Conservation (phyloP, 2,113 vertebrate species). For the Entomyzon cyanotis region DNA sequence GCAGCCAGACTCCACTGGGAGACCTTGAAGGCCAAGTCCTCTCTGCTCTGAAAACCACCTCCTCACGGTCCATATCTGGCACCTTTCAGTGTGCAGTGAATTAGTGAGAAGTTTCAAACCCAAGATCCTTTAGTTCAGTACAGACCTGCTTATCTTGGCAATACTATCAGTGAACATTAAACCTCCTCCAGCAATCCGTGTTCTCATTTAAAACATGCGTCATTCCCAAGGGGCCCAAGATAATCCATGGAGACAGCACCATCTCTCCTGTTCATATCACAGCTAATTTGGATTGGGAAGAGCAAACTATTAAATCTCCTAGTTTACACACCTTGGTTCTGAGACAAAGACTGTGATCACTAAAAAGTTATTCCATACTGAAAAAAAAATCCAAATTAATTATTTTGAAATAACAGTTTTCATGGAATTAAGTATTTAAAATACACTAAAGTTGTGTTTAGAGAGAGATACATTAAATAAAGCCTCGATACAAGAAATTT, state of each 20-base stretch:
- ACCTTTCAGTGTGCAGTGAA: background rate
- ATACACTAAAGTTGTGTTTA: background rate
- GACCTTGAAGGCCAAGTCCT: background rate
- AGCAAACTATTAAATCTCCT: background rate
- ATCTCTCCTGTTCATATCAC: background rate
- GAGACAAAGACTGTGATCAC: background rate
- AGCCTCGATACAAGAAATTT: background rate
- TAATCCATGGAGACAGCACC: background rate
- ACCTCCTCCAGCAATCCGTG: background rate
- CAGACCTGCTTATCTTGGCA: background rate
- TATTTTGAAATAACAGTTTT: background rate
- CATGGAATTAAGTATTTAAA: background rate
- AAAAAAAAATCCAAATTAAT: background rate
- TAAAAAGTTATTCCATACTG: background rate
- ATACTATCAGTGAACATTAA: background rate
- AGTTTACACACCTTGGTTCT: background rate
- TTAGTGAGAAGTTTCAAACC: background rate
- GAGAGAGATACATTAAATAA: background rate
- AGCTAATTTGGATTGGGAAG: background rate
- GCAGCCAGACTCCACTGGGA: background rate
- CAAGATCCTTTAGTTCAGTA: background rate
- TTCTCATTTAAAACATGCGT: background rate
- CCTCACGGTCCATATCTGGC: background rate
- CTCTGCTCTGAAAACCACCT: background rate
- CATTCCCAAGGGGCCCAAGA: background rate